These are phyloP conservation scores for Percina caprodes DNA, from an alignment of 2,113 vertebrate species.

Conservation along the genomic window DNA sequence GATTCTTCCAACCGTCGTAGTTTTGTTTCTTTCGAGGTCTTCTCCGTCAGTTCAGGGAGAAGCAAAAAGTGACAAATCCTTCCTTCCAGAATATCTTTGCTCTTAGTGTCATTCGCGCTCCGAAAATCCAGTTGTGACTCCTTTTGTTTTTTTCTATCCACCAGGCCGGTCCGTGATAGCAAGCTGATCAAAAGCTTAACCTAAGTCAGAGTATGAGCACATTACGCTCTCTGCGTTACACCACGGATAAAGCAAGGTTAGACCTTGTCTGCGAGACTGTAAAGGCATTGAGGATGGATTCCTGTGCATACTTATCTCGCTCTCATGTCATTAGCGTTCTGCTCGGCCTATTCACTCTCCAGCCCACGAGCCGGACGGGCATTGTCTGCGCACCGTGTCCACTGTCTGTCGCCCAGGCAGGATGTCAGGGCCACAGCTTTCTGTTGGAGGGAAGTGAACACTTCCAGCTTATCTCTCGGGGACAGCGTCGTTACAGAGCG, in stretches of 20 bases:
- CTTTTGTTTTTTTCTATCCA: slow-evolving; percentile 61
- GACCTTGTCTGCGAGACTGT: slow-evolving; percentile 57
- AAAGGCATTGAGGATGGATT: slow-evolving; percentile 64
- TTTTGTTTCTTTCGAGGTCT: slow-evolving; percentile 54
- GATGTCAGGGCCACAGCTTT: slow-evolving; percentile 31
- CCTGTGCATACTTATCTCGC: slow-evolving; percentile 53
- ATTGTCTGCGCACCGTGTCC: slow-evolving; percentile 32
- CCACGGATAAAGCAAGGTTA: slow-evolving; percentile 60
- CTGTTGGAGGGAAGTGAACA: slow-evolving; percentile 35
- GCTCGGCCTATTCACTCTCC: slow-evolving; percentile 45
- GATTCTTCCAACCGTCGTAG: neutral
- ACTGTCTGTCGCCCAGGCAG: slow-evolving; percentile 30
- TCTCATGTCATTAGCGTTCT: slow-evolving; percentile 59
- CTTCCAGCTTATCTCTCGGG: slow-evolving; percentile 64
- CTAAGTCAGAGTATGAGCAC: slow-evolving; percentile 61
- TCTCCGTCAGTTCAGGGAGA: slow-evolving; percentile 45
- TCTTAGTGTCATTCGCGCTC: slow-evolving; percentile 60
- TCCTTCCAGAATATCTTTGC: slow-evolving; percentile 44
- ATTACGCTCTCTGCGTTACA: slow-evolving; percentile 48
- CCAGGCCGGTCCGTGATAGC: slow-evolving; percentile 64
- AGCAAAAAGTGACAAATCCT: slow-evolving; percentile 70
- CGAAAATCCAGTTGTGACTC: slow-evolving; percentile 58
- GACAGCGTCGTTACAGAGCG: slow-evolving; percentile 60
- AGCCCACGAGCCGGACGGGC: slow-evolving; percentile 38
- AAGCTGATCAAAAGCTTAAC: slow-evolving; percentile 72